Evolutionary conservation across 2,797 vertebrate species (phyloP).

Genomic region (Eurystomus glaucurus): DNA sequence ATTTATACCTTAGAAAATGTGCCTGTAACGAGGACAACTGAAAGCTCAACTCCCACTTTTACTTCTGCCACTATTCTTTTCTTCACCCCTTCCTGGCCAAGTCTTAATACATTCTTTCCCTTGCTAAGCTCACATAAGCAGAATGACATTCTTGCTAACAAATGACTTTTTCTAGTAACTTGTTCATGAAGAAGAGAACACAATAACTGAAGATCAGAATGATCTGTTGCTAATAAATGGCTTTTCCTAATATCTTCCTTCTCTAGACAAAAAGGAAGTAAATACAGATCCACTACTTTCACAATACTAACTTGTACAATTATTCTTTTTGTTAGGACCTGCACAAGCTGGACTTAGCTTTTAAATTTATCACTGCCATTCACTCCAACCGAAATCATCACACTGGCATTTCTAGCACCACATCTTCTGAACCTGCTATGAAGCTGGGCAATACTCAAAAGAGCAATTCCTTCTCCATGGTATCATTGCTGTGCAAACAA

Average conservation of each 20-base stretch:
- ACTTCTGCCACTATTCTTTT: not conserved
- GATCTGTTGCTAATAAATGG: not conserved
- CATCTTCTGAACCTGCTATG: not conserved
- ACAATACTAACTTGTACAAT: fast-evolving
- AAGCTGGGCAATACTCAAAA: not conserved
- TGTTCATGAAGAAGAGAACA: not conserved
- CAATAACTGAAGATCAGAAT: not conserved
- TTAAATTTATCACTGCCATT: not conserved
- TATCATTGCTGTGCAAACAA: not conserved
- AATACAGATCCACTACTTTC: not conserved
- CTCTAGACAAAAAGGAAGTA: not conserved
- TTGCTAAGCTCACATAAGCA: not conserved
- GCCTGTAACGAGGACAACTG: not conserved
- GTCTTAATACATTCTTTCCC: not conserved
- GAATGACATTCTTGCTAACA: not conserved
- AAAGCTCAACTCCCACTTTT: not conserved
- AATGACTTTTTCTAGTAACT: not conserved
- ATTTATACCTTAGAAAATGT: slow-evolving; percentile 14
- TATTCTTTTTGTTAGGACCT: not conserved
- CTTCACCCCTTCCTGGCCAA: not conserved
- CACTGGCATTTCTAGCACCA: not conserved
- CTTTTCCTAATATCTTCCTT: not conserved
- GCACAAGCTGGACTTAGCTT: not conserved
- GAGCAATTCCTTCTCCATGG: not conserved
- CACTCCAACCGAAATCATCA: not conserved